Base-by-base conservation (phyloP, 2,888 invertebrate genomes). In the Phyto melanocephala region DNA sequence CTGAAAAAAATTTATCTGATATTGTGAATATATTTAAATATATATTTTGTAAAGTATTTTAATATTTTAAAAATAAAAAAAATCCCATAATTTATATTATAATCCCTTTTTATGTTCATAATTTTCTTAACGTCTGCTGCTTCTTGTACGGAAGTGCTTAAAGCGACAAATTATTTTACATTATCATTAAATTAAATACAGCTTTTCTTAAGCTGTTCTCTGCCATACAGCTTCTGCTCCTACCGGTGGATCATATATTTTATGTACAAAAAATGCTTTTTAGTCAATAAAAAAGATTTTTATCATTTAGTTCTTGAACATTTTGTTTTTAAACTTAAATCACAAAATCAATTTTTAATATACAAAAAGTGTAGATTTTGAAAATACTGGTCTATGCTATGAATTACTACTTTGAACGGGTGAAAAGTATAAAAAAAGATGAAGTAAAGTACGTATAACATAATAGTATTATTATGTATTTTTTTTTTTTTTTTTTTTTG, bases 121-220 rank as follows among this genome's bases (percentile, higher is more conserved):
- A 74, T 74, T 78, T 81, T 79, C 52, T 22, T 13, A 56, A 52
- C 42, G 63, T 65, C 70, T 76, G 71, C 71, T 76, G 71, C 71
- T 76, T 45, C 75, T 80, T 71, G 70, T 80, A 80, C 82, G 82
- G 82, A 82, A 82, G 72, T 82, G 82, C 82, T 82, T 82, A 71
- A 82, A 80, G 82, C 82, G 82, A 82, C 82, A 82, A 82, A 82
- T 82, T 82, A 82, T 82, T 80, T 80, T 82, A 82, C 82, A 82
- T 82, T 80, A 82, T 82, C 80, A 82, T 82, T 82, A 82, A 80
- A 82, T 60, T 80, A 80, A 82, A 82, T 82, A 80, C 47, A 71
- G 28, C 22, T 65, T 50, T 63, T 50, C 40, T 62, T 37, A 8
- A 54, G 63, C 37, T 63, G 52, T 13, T 8, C 22, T 24, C 45